Base-by-base conservation (phyloP, 2,888 invertebrate genomes). In the Theodoxus fluviatilis region DNA sequence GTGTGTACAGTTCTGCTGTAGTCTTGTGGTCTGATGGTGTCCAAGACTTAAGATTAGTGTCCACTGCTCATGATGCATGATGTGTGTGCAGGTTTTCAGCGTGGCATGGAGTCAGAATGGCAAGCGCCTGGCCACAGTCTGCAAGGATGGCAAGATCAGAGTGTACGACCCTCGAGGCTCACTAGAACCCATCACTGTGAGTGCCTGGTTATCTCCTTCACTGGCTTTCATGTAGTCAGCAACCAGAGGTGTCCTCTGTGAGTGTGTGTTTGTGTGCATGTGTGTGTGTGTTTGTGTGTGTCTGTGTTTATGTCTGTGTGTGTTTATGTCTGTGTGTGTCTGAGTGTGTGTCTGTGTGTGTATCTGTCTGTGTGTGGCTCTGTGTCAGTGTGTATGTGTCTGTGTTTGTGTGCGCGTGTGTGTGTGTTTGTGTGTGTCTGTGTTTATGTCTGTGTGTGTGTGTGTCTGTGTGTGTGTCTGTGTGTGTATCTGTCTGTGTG, bases 71-170 rank as follows among this genome's bases (percentile, higher is more conserved):
- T n/a, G n/a, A n/a, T n/a, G n/a, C n/a, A n/a, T n/a, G n/a, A n/a
- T n/a, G n/a, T n/a, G n/a, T n/a, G n/a, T 75, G 3, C 84, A 90
- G 89, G 94, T 97, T 84, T 95, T 96, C 80, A 93, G 94, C 71
- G 90, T 95, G 79, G 93, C 94, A 2, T 98, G 97, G 98, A 96
- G 96, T 71, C 94, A 94, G 0, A 94, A 94, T 83, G 97, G 98
- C 0, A 91, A 91, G 38, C 91, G 91, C 79, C 90, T 95, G 74
- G 94, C 96, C 15, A 95, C 94, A 0, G 92, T 95, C 0, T 94
- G 95, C 87, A 95, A 94, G 84, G 97, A 97, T 88, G 93, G 94
- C 38, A 92, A 93, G 80, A 90, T 97, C 0, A 91, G 96, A 68
- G 91, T 95, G 73, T 97, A 92, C 87, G 92, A 94, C 83, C 95